phyloP scores from a whole-genome alignment of 2,113 vertebrate species.

The Bos taurus region ARS-UCD2.0 NC_037340.1:52709501-52710000 shows the following conservation, averaged over 20 bases:
- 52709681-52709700: background rate
- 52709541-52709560: constrained; percentile 1
- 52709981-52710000: background rate
- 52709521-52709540: background rate
- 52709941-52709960: background rate
- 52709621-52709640: background rate
- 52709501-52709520: constrained; percentile 44
- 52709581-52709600: background rate
- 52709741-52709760: background rate
- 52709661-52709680: background rate
- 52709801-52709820: background rate
- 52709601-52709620: background rate
- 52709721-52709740: background rate
- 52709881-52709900: background rate
- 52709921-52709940: background rate
- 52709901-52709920: background rate
- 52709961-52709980: background rate
- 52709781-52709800: background rate
- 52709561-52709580: background rate
- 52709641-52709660: too few relatives aligned
- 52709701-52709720: background rate
- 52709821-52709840: background rate
- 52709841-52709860: background rate
- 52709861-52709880: background rate
- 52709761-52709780: background rate